phyloP scores from a whole-genome alignment of 2,113 vertebrate species.

The Dicerorhinus sumatrensis region DNA sequence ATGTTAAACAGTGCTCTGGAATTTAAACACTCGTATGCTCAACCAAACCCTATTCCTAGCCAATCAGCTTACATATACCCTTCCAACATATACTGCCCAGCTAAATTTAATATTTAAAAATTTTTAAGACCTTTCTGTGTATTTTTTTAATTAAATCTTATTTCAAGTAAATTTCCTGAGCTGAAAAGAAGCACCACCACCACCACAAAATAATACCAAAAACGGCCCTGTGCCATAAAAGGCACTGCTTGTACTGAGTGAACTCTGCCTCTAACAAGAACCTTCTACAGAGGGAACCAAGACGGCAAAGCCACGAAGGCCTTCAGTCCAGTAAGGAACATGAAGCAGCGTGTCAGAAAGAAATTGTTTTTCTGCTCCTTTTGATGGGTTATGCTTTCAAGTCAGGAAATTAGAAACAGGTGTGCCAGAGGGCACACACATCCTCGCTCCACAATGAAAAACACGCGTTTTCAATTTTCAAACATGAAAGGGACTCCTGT shows the following conservation, averaged over 20 bases:
- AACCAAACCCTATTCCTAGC: constrained; percentile 53
- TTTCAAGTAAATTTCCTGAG: constrained; percentile 80
- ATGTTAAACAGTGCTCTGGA: constrained; percentile 70
- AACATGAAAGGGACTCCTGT: constrained; percentile 96
- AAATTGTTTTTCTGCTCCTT: constrained; percentile 95
- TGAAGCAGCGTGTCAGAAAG: constrained; percentile 90
- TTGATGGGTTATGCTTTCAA: constrained; percentile 97
- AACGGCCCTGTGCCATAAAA: constrained; percentile 76
- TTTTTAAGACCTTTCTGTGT: constrained; percentile 63
- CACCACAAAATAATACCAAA: constrained; percentile 81
- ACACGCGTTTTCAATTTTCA: constrained; percentile 92
- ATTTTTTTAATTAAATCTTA: constrained; percentile 67
- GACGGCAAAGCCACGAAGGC: constrained; percentile 81
- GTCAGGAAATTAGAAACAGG: constrained; percentile 99
- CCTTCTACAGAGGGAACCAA: constrained; percentile 81
- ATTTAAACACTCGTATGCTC: constrained; percentile 63
- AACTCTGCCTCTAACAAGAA: constrained; percentile 80
- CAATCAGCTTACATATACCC: constrained; percentile 69
- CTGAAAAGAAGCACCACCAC: constrained; percentile 86
- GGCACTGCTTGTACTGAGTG: constrained; percentile 59
- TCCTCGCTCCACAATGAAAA: constrained; percentile 90
- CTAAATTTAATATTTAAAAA: constrained; percentile 76
- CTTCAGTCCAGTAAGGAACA: constrained; percentile 83
- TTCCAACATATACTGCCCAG: constrained; percentile 57
- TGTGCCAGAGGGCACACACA: constrained; percentile 95